A percentile compares a stretch with the other conserved stretches of the same genome.
These are phyloP conservation scores for Syndactyla subalaris DNA, from an alignment of 2,797 vertebrate genomes.

Conservation along the genomic window DNA sequence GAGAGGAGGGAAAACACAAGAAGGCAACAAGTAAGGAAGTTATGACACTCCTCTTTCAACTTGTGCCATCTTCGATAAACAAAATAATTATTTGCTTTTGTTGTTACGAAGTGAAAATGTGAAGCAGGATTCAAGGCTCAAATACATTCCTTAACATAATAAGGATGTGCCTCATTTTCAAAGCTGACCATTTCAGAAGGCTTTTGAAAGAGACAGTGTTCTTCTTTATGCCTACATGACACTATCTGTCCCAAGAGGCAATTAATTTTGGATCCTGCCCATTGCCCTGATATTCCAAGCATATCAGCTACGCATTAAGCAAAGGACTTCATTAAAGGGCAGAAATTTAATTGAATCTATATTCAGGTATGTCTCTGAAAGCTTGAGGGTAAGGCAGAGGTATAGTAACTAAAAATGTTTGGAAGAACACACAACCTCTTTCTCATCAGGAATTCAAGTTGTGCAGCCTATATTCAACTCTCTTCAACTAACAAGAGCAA, in stretches of 20 bases:
- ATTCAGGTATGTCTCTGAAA: conserved; percentile 26
- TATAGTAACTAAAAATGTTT: background rate
- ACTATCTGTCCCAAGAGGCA: background rate
- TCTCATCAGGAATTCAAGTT: background rate
- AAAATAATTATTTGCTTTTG: background rate
- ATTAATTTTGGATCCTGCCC: conserved; percentile 58
- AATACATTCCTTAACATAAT: background rate
- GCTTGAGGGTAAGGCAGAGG: conserved; percentile 13
- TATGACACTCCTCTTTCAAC: background rate
- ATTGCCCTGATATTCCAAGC: background rate
- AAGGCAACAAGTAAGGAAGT: background rate
- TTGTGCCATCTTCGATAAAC: background rate
- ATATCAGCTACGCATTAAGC: background rate
- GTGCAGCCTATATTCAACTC: background rate
- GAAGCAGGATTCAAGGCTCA: background rate
- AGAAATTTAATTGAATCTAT: conserved; percentile 41
- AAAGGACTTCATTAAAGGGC: conserved; percentile 50
- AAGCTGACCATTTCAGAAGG: background rate
- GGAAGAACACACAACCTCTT: background rate
- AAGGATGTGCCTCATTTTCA: background rate
- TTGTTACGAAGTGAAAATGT: background rate
- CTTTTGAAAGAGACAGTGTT: conserved; percentile 36
- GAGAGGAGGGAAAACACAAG: background rate
- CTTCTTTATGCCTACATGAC: background rate
- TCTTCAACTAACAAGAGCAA: background rate